These are phyloP conservation scores for Borostomias antarcticus DNA, from an alignment of 2,797 vertebrate species.

Conservation along the genomic window DNA sequence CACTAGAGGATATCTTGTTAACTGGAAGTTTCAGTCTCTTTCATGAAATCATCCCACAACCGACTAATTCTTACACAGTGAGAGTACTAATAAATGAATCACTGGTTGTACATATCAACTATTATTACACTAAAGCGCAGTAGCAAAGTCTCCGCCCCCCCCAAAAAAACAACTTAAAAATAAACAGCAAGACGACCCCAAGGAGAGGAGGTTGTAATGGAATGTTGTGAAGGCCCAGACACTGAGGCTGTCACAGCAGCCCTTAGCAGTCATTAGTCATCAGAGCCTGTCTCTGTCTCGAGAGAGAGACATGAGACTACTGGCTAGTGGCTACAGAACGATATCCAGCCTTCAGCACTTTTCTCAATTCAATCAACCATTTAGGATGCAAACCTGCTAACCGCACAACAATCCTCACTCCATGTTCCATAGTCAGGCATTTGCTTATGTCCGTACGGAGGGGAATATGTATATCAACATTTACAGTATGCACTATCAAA, in stretches of 20 bases:
- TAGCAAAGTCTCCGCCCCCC: too few relatives aligned
- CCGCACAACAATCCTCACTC: conserved; percentile 42
- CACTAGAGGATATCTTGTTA: neutral
- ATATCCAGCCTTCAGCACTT: conserved; percentile 35
- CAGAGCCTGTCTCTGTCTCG: conserved; percentile 50
- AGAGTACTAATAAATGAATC: neutral
- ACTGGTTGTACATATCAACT: too few relatives aligned
- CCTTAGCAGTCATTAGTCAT: conserved; percentile 66
- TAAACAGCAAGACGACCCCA: too few relatives aligned
- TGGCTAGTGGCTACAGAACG: too few relatives aligned
- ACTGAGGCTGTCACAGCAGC: conserved; percentile 58
- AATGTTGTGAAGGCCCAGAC: conserved; percentile 46
- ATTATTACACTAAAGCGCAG: too few relatives aligned
- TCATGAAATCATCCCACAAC: neutral
- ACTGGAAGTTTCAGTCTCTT: neutral
- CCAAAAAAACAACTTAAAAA: too few relatives aligned
- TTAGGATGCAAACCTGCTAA: conserved; percentile 52
- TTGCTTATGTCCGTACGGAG: neutral
- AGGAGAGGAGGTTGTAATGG: too few relatives aligned
- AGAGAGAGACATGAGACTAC: conserved; percentile 48
- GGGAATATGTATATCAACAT: neutral
- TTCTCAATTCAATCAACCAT: conserved; percentile 46
- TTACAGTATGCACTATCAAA: too few relatives aligned
- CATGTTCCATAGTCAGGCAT: conserved; percentile 3
- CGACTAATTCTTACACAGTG: neutral